phyloP scores from a whole-genome alignment of 2,113 vertebrate genomes.

The Notiomystis cincta region DNA sequence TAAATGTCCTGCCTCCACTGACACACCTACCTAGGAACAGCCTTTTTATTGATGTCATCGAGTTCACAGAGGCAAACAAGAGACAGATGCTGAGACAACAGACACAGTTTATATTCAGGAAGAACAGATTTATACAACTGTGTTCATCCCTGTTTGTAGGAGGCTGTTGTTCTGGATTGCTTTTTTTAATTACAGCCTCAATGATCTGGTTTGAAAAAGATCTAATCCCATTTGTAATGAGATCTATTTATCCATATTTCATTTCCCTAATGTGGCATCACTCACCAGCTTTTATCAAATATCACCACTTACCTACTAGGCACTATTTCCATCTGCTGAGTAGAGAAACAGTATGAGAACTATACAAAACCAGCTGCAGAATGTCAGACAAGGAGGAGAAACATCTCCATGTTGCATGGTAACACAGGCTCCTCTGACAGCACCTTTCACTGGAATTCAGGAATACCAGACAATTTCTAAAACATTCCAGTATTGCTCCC shows the following conservation, averaged over 20 bases:
- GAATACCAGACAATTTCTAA: neutral
- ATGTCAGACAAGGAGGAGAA: neutral
- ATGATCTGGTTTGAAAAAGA: neutral
- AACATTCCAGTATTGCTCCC: neutral
- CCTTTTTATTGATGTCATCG: neutral
- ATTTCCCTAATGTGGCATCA: neutral
- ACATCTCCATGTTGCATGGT: fast-evolving
- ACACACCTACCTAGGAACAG: neutral
- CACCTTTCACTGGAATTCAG: neutral
- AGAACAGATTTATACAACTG: neutral
- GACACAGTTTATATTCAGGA: neutral
- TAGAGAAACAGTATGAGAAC: neutral
- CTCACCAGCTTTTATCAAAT: neutral
- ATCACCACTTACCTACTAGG: neutral
- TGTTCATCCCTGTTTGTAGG: neutral
- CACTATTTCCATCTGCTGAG: neutral
- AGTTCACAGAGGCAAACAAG: neutral
- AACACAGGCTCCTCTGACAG: neutral
- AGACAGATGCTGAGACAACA: neutral
- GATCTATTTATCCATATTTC: neutral
- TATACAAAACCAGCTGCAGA: neutral
- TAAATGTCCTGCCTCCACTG: neutral
- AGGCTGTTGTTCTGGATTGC: neutral
- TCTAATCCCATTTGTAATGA: neutral
- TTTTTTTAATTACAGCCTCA: neutral